Conservation (phyloP, 2,113 vertebrate genomes). For the Colossoma macropomum region DNA sequence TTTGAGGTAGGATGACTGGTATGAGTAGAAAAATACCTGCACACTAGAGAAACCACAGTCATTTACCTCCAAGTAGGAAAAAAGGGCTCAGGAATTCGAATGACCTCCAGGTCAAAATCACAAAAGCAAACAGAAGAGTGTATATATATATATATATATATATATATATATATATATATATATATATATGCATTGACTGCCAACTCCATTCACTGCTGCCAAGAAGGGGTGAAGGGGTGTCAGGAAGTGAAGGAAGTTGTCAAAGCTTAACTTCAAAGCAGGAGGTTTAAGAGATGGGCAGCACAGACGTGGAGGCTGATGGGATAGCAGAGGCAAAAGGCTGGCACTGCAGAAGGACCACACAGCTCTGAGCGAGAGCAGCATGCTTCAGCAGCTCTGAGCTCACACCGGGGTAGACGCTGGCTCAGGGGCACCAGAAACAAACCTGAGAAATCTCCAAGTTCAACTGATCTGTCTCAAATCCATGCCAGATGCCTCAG, state of each 20-base stretch:
- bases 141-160: no score
- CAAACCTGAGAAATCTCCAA: neutral
- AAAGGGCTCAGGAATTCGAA: slow-evolving; percentile 46
- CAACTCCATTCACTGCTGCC: slow-evolving; percentile 36
- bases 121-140: slow-evolving; percentile 40
- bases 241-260: slow-evolving; percentile 40
- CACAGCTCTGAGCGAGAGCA: slow-evolving; percentile 44
- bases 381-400: slow-evolving; percentile 16
- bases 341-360: slow-evolving; percentile 43
- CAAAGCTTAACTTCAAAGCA: slow-evolving; percentile 36
- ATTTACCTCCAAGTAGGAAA: slow-evolving; percentile 54
- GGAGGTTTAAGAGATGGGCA: slow-evolving; percentile 32
- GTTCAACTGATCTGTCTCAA: slow-evolving; percentile 8
- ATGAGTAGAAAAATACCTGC: slow-evolving; percentile 51
- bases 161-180: neutral
- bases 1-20: slow-evolving; percentile 43
- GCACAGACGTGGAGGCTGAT: slow-evolving; percentile 6
- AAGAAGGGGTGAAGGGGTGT: slow-evolving; percentile 16
- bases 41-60: slow-evolving; percentile 48
- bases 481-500: slow-evolving; percentile 14
- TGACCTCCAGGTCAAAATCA: slow-evolving; percentile 39
- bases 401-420: slow-evolving; percentile 36
- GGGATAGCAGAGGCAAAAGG: slow-evolving; percentile 6
- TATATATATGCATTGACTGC: slow-evolving; percentile 31
- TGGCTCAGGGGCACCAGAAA: slow-evolving; percentile 41